phyloP scores from a whole-genome alignment of 2,113 vertebrate species.

The Corythaixoides concolor region DNA sequence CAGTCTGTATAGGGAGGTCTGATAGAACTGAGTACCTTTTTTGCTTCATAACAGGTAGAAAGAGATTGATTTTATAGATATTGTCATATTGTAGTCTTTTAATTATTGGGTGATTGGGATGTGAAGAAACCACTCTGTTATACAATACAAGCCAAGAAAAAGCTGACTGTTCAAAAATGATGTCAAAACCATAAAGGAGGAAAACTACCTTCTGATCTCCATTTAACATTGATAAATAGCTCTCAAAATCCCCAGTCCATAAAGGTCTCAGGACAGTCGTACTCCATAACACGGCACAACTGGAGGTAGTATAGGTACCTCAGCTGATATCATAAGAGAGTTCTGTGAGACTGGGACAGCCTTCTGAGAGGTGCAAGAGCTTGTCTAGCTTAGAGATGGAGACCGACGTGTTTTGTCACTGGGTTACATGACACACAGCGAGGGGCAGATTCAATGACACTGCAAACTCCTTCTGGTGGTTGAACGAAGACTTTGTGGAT shows the following conservation, averaged over 20 bases:
- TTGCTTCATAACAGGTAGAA: not conserved
- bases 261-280: fast-evolving
- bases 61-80: not conserved
- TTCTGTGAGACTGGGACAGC: not conserved
- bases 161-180: not conserved
- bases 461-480: not conserved
- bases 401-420: not conserved
- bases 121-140: not conserved
- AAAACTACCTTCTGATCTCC: not conserved
- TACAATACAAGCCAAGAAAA: not conserved
- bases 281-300: not conserved
- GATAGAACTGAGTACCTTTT: not conserved
- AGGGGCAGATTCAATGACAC: not conserved
- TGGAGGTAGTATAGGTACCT: not conserved
- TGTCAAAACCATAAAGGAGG: not conserved
- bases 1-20: not conserved
- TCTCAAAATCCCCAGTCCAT: not conserved
- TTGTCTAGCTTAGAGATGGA: not conserved
- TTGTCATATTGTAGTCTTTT: not conserved
- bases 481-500: not conserved
- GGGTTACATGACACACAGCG: not conserved
- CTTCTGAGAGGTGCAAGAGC: not conserved
- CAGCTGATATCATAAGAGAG: not conserved
- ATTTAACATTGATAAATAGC: not conserved
- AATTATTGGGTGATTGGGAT: not conserved